Evolutionary conservation across 1,140 invertebrate genomes (phyloP).

Genomic region (Aphelinus certus): DNA sequence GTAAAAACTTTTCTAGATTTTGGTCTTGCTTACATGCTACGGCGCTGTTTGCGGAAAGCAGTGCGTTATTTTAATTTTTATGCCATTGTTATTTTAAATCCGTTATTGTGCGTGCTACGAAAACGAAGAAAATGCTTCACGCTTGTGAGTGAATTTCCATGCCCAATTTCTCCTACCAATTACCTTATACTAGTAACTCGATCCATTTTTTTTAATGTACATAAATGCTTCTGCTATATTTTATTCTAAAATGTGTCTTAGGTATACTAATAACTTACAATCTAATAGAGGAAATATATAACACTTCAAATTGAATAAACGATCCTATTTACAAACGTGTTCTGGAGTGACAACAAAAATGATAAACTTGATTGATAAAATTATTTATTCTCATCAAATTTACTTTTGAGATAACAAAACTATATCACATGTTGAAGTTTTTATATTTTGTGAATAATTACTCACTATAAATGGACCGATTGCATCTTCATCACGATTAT

Average conservation of each 20-base stretch:
- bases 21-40: slow-evolving; percentile 32
- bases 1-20: slow-evolving; percentile 31
- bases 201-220: slow-evolving; percentile 23
- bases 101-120: slow-evolving; percentile 33
- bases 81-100: slow-evolving; percentile 27
- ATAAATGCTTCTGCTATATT: slow-evolving; percentile 4
- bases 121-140: slow-evolving; percentile 29
- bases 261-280: slow-evolving; percentile 1
- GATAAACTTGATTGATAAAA: not conserved
- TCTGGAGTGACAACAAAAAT: slow-evolving; percentile 3
- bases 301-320: slow-evolving; percentile 26
- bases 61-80: slow-evolving; percentile 16
- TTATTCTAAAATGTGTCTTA: slow-evolving; percentile 10
- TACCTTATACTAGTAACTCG: slow-evolving; percentile 1
- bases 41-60: slow-evolving; percentile 31
- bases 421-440: slow-evolving; percentile 27
- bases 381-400: not conserved
- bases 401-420: slow-evolving; percentile 5
- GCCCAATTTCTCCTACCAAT: slow-evolving; percentile 26
- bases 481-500: not conserved
- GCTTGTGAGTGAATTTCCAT: slow-evolving; percentile 27
- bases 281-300: slow-evolving; percentile 7
- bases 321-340: slow-evolving; percentile 25
- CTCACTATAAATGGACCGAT: not conserved
- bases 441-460: slow-evolving; percentile 6